These are phyloP conservation scores for Gymnogyps californianus DNA, from an alignment of 2,113 vertebrate genomes.

Conservation along the genomic window DNA sequence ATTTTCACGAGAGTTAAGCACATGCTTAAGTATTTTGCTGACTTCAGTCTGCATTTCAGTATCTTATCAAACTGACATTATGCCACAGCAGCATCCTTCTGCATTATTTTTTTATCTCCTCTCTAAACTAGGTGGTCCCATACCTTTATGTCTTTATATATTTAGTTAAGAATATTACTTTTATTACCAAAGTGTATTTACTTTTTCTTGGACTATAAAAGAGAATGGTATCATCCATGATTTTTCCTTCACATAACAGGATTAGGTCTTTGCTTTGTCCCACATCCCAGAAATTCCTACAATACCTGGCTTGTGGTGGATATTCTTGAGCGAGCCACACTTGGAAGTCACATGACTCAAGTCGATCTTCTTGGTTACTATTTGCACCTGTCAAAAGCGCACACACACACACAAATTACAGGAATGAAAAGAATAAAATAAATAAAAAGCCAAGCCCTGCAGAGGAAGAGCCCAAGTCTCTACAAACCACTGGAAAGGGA, in stretches of 20 bases:
- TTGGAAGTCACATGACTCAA: slow-evolving; percentile 92
- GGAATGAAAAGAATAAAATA: not conserved
- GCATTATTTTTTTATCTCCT: not conserved
- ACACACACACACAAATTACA: slow-evolving; percentile 24
- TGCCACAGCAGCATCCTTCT: not conserved
- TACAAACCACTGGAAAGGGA: slow-evolving; percentile 63
- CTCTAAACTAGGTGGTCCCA: not conserved
- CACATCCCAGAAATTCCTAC: not conserved
- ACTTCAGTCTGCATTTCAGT: not conserved
- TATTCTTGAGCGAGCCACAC: slow-evolving; percentile 93
- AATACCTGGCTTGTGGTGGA: slow-evolving; percentile 93
- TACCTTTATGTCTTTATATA: not conserved
- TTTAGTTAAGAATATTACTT: not conserved
- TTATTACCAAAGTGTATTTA: not conserved
- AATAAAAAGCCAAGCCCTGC: not conserved
- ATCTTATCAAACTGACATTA: not conserved
- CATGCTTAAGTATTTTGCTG: not conserved
- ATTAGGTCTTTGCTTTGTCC: not conserved
- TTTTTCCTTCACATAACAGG: not conserved
- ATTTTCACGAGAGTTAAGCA: not conserved
- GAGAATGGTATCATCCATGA: not conserved
- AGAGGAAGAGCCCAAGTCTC: not conserved
- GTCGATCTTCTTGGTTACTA: slow-evolving; percentile 93
- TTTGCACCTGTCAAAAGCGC: slow-evolving; percentile 81
- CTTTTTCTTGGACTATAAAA: not conserved